Evolutionary conservation across 2,888 invertebrate genomes (phyloP).

Genomic region (Pristionchus exspectatus): DNA sequence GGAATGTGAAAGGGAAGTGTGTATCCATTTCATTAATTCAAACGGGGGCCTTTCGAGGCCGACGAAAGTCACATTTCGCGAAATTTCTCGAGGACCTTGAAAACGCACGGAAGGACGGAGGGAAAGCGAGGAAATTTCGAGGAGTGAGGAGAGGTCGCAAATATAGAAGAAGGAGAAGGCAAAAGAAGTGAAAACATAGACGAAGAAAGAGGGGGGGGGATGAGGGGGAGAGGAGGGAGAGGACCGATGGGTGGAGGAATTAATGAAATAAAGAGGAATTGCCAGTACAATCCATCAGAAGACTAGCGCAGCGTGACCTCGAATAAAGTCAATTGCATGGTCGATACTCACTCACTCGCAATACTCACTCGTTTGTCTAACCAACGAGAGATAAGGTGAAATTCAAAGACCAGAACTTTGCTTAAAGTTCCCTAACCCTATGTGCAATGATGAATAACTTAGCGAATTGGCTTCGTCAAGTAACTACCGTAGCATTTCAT

Average conservation of each 20-base stretch:
- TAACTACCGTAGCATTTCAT: no score
- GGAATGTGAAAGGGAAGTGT: no score
- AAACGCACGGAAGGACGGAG: not conserved
- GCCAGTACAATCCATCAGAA: not conserved
- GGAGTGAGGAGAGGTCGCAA: constrained; percentile 25
- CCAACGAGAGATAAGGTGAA: not conserved
- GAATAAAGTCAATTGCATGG: not conserved
- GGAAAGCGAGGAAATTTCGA: not conserved
- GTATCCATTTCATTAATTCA: not conserved
- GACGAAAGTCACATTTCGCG: not conserved
- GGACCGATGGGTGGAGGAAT: not conserved
- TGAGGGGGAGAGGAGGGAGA: not conserved
- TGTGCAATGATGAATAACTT: not conserved
- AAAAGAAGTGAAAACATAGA: constrained; percentile 1
- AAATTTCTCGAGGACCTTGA: not conserved
- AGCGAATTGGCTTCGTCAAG: not conserved
- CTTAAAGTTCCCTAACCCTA: no score
- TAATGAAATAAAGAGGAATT: not conserved
- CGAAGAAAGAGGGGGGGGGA: not conserved
- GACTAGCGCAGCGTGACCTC: not conserved
- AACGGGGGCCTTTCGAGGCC: not conserved
- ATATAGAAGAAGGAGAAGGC: constrained; percentile 7
- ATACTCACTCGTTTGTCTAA: not conserved
- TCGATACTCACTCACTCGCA: not conserved
- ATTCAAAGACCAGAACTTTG: not conserved